These are phyloP conservation scores for Crenuchus spilurus DNA, from an alignment of 2,797 vertebrate genomes.

Conservation along the genomic window DNA sequence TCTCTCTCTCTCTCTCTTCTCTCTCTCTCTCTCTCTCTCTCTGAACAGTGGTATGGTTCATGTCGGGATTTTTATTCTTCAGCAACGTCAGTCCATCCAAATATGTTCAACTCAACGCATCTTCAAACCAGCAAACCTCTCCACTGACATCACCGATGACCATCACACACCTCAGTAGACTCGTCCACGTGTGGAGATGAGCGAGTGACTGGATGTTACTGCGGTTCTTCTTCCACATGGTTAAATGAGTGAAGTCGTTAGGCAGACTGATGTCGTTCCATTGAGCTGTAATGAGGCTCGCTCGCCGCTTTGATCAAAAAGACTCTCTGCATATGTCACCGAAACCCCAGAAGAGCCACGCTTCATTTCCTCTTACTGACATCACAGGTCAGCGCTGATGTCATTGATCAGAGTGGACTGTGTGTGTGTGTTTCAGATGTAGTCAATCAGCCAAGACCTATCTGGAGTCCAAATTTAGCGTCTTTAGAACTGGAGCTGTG, in stretches of 20 bases:
- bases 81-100: too few species aligned
- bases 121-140: too few species aligned
- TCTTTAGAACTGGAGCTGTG: too few species aligned
- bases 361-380: slow-evolving; percentile 32
- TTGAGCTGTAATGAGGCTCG: slow-evolving; percentile 17
- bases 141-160: too few species aligned
- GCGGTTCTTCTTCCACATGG: background rate
- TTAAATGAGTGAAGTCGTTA: background rate
- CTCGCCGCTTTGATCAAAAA: slow-evolving; percentile 27
- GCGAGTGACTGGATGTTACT: background rate
- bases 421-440: slow-evolving; percentile 4
- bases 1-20: too few species aligned
- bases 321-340: slow-evolving; percentile 16
- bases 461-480: too few species aligned
- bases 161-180: too few species aligned
- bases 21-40: too few species aligned
- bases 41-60: too few species aligned
- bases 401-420: background rate
- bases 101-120: too few species aligned
- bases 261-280: background rate
- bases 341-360: background rate
- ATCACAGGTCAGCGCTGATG: background rate
- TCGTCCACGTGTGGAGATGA: slow-evolving; percentile 2
- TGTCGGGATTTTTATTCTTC: too few species aligned
- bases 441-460: too few species aligned